phyloP scores from a whole-genome alignment of 1,140 invertebrate genomes.

The Drosophila gunungcola region DNA sequence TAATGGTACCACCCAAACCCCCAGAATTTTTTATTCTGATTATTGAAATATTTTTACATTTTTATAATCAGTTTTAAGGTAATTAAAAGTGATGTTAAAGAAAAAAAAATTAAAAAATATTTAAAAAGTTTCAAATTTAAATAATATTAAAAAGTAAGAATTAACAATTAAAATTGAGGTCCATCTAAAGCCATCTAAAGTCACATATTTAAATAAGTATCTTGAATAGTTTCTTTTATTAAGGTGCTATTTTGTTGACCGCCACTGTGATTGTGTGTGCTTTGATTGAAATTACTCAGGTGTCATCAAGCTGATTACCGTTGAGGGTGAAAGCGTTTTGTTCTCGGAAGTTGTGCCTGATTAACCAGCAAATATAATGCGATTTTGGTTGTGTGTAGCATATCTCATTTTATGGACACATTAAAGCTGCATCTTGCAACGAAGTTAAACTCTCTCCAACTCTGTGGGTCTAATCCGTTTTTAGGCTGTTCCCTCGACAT shows the following conservation, averaged over 20 bases:
- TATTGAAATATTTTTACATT: too few relatives aligned
- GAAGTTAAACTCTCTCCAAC: not conserved
- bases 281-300: slow-evolving; percentile 43
- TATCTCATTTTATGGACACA: not conserved
- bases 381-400: slow-evolving; percentile 10
- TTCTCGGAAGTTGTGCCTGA: slow-evolving; percentile 25
- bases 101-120: too few relatives aligned
- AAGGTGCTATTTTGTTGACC: not conserved
- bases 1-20: too few relatives aligned
- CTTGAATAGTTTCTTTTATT: not conserved
- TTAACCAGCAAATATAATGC: slow-evolving; percentile 29
- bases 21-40: too few relatives aligned
- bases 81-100: too few relatives aligned
- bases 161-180: too few relatives aligned
- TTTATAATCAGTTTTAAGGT: too few relatives aligned
- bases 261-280: slow-evolving; percentile 19
- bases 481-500: slow-evolving; percentile 10
- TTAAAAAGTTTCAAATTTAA: too few relatives aligned
- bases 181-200: too few relatives aligned
- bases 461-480: slow-evolving; percentile 11
- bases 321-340: slow-evolving; percentile 35
- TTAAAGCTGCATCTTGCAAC: slow-evolving; percentile 4
- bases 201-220: too few relatives aligned
- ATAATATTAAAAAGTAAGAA: too few relatives aligned
- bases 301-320: slow-evolving; percentile 44